These are phyloP conservation scores for Pollenia amentaria DNA, from an alignment of 2,888 invertebrate species.

Conservation along the genomic window DNA sequence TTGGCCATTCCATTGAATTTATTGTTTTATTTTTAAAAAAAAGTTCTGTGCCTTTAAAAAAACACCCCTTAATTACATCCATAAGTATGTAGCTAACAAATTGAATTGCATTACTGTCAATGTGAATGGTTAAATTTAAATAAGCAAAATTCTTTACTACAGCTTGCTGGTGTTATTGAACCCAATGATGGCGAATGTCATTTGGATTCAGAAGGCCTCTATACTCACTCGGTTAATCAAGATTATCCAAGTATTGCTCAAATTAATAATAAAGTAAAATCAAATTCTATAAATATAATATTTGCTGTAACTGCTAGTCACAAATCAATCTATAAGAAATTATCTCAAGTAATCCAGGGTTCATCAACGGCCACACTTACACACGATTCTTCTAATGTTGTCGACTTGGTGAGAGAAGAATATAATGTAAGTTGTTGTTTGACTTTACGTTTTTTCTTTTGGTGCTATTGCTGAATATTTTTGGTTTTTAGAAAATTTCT, in stretches of 20 bases:
- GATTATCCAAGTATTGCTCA: conserved; percentile 99
- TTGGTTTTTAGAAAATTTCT: conserved; percentile 91
- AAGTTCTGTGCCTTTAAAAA: too few relatives aligned
- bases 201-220: conserved; percentile 89
- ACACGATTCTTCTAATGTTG: conserved; percentile 97
- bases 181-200: conserved; percentile 97
- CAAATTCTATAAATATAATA: conserved; percentile 98
- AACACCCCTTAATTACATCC: too few relatives aligned
- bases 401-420: conserved; percentile 95
- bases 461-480: neutral
- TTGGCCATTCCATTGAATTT: too few relatives aligned
- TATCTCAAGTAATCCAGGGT: conserved; percentile 95
- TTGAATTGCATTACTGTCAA: neutral
- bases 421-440: conserved; percentile 88
- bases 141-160: conserved; percentile 65
- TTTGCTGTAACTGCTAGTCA: conserved; percentile 97
- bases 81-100: neutral
- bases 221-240: conserved; percentile 93
- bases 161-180: conserved; percentile 95
- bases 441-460: neutral
- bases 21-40: too few relatives aligned
- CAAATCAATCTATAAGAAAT: conserved; percentile 91
- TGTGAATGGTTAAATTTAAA: conserved; percentile 69
- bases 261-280: conserved; percentile 93
- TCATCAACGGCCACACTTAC: conserved; percentile 95